These are phyloP conservation scores for Onychostruthus taczanowskii DNA, from an alignment of 2,113 vertebrate species.

Conservation along the genomic window DNA sequence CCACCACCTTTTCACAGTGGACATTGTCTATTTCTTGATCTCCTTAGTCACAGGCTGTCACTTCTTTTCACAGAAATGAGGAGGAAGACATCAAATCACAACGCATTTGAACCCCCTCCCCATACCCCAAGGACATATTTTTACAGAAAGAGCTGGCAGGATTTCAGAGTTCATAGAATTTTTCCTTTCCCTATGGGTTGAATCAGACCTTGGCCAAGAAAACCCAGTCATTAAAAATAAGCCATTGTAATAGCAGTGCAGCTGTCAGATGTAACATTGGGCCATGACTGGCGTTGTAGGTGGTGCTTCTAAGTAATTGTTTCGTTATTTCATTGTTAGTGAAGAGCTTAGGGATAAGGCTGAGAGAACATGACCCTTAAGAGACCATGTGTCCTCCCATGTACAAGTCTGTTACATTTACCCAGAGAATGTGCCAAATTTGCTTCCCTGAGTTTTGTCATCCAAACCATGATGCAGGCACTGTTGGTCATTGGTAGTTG, in stretches of 20 bases:
- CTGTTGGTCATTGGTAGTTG: background rate
- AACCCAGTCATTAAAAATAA: background rate
- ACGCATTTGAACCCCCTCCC: background rate
- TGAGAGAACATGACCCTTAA: background rate
- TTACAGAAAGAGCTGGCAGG: background rate
- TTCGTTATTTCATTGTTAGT: background rate
- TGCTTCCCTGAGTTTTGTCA: background rate
- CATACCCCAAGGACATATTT: background rate
- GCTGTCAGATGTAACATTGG: constrained; percentile 10
- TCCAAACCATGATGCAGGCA: background rate
- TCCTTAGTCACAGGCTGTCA: constrained; percentile 14
- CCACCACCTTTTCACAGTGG: background rate
- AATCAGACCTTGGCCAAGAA: constrained; percentile 27
- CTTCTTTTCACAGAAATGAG: background rate
- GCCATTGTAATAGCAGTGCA: constrained; percentile 3
- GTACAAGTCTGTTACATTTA: background rate
- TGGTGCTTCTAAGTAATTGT: background rate
- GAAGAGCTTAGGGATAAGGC: background rate
- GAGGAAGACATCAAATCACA: background rate
- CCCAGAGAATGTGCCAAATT: background rate
- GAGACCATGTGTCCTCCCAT: background rate
- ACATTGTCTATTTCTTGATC: background rate
- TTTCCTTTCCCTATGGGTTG: background rate
- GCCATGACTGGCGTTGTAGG: background rate
- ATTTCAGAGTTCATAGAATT: background rate